These are phyloP conservation scores for Cremastobaeus sp. DNA, from an alignment of 2,888 invertebrate species.

Conservation along the genomic window DNA sequence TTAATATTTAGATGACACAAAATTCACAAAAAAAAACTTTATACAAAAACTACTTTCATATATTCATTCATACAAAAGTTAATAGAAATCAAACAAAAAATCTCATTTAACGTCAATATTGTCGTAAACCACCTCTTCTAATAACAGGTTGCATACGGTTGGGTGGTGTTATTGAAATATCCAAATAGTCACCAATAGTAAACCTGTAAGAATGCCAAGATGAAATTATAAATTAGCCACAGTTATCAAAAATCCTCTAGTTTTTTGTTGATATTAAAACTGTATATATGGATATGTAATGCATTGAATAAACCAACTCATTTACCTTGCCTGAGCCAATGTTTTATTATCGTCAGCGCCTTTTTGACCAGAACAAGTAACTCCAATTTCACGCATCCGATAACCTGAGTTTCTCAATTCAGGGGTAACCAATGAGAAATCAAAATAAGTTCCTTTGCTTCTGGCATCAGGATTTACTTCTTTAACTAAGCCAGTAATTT, in stretches of 20 bases:
- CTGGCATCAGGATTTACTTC: slow-evolving; percentile 99
- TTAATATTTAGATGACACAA: no score
- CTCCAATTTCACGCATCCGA: slow-evolving; percentile 95
- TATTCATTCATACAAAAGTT: not conserved
- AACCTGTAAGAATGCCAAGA: slow-evolving; percentile 84
- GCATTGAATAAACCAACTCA: no score
- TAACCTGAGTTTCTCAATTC: slow-evolving; percentile 89
- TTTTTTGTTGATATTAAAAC: no score
- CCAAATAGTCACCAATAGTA: slow-evolving; percentile 97
- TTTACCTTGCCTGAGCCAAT: slow-evolving; percentile 85
- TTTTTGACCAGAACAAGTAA: slow-evolving; percentile 93
- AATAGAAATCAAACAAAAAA: slow-evolving; percentile 14
- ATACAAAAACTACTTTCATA: not conserved
- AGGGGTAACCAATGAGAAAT: slow-evolving; percentile 94
- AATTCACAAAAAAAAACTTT: not conserved
- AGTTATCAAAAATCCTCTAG: no score
- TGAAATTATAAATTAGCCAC: not conserved
- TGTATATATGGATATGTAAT: no score
- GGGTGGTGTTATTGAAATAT: slow-evolving; percentile 95
- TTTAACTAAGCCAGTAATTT: slow-evolving; percentile 96
- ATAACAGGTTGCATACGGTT: slow-evolving; percentile 85
- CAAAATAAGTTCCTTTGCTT: slow-evolving; percentile 97
- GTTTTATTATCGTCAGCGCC: slow-evolving; percentile 97
- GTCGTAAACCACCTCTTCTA: slow-evolving; percentile 82
- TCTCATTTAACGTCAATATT: slow-evolving; percentile 68